Base-by-base conservation (phyloP, 2,113 vertebrate species). In the Taurulus bubalis region DNA sequence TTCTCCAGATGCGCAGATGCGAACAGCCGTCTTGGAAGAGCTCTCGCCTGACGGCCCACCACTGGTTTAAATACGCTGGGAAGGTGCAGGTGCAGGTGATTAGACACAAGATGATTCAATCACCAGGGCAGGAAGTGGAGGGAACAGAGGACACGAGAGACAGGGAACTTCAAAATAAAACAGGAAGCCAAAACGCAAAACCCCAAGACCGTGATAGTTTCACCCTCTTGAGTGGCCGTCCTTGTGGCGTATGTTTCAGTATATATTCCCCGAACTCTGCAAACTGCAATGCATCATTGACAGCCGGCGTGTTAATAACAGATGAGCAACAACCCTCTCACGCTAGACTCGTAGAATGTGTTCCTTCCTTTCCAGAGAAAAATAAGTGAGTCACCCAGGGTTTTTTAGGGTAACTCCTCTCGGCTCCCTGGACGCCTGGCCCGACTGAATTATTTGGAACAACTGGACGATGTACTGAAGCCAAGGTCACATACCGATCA, bases 401-500 rank as follows among this genome's bases (percentile, higher is more conserved):
- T 58, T 75, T 59, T 73, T 88, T 87, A 69, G 73, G 71, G 73
- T 63, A 65, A 74, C 67, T 82, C 81, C 77, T 83, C 71, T 87
- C 67, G 59, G 69, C 58, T 81, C 84, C 69, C 77, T n/a, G 78
- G 67, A 24, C 63, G 11, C 76, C 6, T 0, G 26, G 5, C 55
- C 69, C 42, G 16, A 34, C 45, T 47, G 75, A 87, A 89, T 93
- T 90, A 75, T 87, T 85, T 85, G 88, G 85, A 92, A 89, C 84
- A 90, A 88, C 90, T 81, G 75, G 40, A 79, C 74, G 76, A 66
- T 82, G 68, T 79, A 86, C 79, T 59, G n/a, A 84, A 75, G 81
- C 87, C 91, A 95, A 91, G 90, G 89, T 91, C 86, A 75, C 71
- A 89, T 92, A 85, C 86, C 75, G 0, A 85, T 82, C 83, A 34